phyloP scores from a whole-genome alignment of 2,113 vertebrate species.

The Megaptera novaeangliae region DNA sequence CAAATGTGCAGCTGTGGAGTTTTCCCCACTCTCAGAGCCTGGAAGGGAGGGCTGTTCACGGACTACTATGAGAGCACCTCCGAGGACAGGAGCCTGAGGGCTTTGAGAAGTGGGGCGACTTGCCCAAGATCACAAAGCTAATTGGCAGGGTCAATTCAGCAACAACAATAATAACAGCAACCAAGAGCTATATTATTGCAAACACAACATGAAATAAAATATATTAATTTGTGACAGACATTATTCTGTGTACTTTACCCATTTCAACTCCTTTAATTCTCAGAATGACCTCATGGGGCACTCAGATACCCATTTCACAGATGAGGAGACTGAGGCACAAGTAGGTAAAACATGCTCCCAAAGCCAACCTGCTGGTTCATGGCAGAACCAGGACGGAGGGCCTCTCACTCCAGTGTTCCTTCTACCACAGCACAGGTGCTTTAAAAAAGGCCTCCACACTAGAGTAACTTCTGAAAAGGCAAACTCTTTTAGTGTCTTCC shows the following conservation, averaged over 20 bases:
- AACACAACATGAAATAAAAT: background rate
- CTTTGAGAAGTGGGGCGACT: background rate
- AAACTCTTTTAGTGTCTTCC: background rate
- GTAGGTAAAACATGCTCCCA: background rate
- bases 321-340: background rate
- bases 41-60: too few relatives aligned
- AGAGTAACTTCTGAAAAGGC: background rate
- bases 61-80: background rate
- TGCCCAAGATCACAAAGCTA: background rate
- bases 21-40: background rate
- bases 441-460: background rate
- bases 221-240: background rate
- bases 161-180: background rate
- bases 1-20: accelerated
- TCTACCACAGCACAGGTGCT: background rate
- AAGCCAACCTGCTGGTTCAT: background rate
- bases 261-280: background rate
- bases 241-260: background rate
- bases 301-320: background rate
- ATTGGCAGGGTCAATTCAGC: background rate
- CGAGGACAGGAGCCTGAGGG: background rate
- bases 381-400: accelerated
- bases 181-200: background rate
- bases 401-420: background rate
- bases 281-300: background rate